Evolutionary conservation across 1,140 invertebrate genomes (phyloP).

Genomic region (Papilio glaucus): DNA sequence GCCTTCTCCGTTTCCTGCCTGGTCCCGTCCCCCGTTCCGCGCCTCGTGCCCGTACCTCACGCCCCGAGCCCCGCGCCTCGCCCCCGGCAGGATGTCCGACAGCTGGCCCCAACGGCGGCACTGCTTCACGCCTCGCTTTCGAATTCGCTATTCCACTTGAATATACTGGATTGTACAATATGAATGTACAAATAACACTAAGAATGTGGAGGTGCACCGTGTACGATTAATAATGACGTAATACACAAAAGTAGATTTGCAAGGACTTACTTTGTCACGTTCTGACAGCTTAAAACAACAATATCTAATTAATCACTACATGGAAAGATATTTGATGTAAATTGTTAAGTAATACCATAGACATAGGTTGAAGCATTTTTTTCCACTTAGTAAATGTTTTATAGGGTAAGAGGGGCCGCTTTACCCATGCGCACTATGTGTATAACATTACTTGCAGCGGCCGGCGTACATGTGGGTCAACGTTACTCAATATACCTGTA

Average conservation of each 20-base stretch:
- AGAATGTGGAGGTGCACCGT: not conserved
- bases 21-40: slow-evolving; percentile 53
- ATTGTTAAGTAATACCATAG: not conserved
- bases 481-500: not conserved
- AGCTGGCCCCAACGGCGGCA: slow-evolving; percentile 59
- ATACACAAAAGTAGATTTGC: not conserved
- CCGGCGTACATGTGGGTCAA: slow-evolving; percentile 32
- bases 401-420: not conserved
- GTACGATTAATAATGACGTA: not conserved
- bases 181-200: not conserved
- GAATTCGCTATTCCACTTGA: slow-evolving; percentile 25
- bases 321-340: too few relatives aligned
- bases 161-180: not conserved
- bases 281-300: not conserved
- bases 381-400: not conserved
- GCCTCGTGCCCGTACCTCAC: slow-evolving; percentile 47
- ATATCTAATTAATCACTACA: too few relatives aligned
- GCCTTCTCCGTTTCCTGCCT: slow-evolving; percentile 78
- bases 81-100: slow-evolving; percentile 66
- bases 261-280: not conserved
- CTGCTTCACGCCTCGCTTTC: slow-evolving; percentile 39
- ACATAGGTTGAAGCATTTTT: not conserved
- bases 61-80: slow-evolving; percentile 50
- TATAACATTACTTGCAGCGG: slow-evolving; percentile 30
- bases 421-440: not conserved